These are phyloP conservation scores for Electrophaes corylata DNA, from an alignment of 2,888 invertebrate species.

Conservation along the genomic window DNA sequence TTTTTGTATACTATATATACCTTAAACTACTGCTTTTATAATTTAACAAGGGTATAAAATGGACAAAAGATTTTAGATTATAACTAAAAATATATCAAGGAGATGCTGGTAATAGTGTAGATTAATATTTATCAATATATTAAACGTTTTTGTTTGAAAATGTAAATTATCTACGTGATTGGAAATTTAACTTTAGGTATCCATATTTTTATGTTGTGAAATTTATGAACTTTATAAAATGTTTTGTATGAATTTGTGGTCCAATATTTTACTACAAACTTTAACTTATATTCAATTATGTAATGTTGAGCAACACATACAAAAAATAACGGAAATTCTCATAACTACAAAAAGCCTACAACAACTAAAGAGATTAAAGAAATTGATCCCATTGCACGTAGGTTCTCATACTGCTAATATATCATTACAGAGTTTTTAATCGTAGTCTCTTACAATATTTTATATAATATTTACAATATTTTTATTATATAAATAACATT, in stretches of 20 bases:
- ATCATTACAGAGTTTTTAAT: constrained; percentile 37
- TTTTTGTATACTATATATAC: constrained; percentile 37
- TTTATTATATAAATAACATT: constrained; percentile 54
- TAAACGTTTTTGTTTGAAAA: too few species aligned
- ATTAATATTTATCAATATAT: background rate
- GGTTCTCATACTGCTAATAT: constrained; percentile 23
- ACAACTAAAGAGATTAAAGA: constrained; percentile 32
- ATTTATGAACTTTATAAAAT: constrained; percentile 1
- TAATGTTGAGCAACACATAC: background rate
- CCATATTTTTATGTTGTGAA: background rate
- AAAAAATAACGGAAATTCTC: background rate
- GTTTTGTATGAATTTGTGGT: constrained; percentile 19
- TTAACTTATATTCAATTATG: background rate
- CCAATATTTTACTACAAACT: constrained; percentile 10
- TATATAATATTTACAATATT: constrained; percentile 62
- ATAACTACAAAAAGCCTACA: background rate
- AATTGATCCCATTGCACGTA: constrained; percentile 77
- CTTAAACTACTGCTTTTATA: constrained; percentile 6
- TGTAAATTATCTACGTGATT: background rate
- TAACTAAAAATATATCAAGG: background rate
- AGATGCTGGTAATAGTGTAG: background rate
- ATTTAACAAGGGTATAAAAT: background rate
- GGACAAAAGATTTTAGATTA: background rate
- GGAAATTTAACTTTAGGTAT: background rate
- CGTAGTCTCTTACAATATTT: constrained; percentile 46